Evolutionary conservation across 2,797 vertebrate species (phyloP).

Genomic region (Lacerta viridis): DNA sequence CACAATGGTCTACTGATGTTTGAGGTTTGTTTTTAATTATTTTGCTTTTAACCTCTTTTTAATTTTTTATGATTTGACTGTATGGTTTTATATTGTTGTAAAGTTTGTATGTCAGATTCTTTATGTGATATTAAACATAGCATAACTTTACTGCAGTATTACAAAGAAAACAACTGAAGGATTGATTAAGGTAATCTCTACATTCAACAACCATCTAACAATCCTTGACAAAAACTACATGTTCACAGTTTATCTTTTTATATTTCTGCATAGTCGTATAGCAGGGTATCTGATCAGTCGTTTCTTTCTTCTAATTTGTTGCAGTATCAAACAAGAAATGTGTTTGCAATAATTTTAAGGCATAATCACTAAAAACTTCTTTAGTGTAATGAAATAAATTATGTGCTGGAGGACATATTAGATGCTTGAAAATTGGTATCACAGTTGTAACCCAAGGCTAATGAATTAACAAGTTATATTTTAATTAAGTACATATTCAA

Average conservation of each 20-base stretch:
- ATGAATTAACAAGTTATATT: slow-evolving; percentile 62
- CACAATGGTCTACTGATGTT: too few species aligned
- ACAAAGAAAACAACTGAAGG: slow-evolving; percentile 38
- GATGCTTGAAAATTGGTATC: slow-evolving; percentile 59
- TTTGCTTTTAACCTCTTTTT: too few species aligned
- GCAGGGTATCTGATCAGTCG: slow-evolving; percentile 31
- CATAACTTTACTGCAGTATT: slow-evolving; percentile 23
- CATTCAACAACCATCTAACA: slow-evolving; percentile 12
- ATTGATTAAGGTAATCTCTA: slow-evolving; percentile 45
- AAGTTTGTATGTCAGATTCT: not conserved
- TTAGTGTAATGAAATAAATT: slow-evolving; percentile 49
- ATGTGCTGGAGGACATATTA: slow-evolving; percentile 50
- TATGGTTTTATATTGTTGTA: too few species aligned
- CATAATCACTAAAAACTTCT: slow-evolving; percentile 35
- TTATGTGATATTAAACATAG: slow-evolving; percentile 26
- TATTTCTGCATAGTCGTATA: slow-evolving; percentile 31
- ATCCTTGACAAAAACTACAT: slow-evolving; percentile 16
- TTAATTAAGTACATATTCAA: slow-evolving; percentile 72
- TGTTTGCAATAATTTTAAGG: slow-evolving; percentile 39
- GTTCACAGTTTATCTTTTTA: slow-evolving; percentile 15
- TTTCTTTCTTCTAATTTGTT: slow-evolving; percentile 37
- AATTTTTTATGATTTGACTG: too few species aligned
- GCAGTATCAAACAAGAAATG: slow-evolving; percentile 25
- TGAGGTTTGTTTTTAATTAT: too few species aligned
- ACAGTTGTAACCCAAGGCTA: slow-evolving; percentile 58